Conservation (phyloP, 2,888 invertebrate species). For the Agrochola lota region DNA sequence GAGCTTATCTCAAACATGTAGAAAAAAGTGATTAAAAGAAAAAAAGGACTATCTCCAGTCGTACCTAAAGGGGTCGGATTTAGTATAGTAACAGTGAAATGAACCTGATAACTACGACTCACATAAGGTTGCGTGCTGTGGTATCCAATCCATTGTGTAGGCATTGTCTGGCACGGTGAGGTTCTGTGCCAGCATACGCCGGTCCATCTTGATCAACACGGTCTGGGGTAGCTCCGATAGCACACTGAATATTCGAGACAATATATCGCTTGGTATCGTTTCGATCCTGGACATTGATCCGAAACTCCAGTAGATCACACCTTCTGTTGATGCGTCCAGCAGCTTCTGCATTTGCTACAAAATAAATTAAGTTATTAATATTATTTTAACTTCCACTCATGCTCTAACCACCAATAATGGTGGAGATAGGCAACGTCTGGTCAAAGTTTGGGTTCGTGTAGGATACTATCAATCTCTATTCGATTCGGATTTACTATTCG, state of each 20-base stretch:
- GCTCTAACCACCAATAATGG: neutral
- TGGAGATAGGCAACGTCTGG: neutral
- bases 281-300: conserved; percentile 91
- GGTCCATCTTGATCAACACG: conserved; percentile 90
- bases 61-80: conserved; percentile 28
- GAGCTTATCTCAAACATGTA: conserved; percentile 24
- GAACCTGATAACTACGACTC: conserved; percentile 68
- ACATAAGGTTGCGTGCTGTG: conserved; percentile 90
- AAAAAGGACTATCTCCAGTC: conserved; percentile 30
- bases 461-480: neutral
- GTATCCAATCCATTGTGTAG: conserved; percentile 89
- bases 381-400: neutral
- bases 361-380: conserved; percentile 32
- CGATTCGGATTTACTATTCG: neutral
- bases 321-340: conserved; percentile 85
- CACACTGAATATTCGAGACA: conserved; percentile 87
- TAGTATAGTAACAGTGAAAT: conserved; percentile 21
- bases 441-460: neutral
- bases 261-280: conserved; percentile 86
- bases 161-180: conserved; percentile 88
- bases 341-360: conserved; percentile 83
- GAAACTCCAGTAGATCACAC: conserved; percentile 91
- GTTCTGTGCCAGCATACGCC: conserved; percentile 84
- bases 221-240: conserved; percentile 88
- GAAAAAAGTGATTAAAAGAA: conserved; percentile 39